Evolutionary conservation across 2,113 vertebrate genomes (phyloP).

Genomic region (Axis porcinus): DNA sequence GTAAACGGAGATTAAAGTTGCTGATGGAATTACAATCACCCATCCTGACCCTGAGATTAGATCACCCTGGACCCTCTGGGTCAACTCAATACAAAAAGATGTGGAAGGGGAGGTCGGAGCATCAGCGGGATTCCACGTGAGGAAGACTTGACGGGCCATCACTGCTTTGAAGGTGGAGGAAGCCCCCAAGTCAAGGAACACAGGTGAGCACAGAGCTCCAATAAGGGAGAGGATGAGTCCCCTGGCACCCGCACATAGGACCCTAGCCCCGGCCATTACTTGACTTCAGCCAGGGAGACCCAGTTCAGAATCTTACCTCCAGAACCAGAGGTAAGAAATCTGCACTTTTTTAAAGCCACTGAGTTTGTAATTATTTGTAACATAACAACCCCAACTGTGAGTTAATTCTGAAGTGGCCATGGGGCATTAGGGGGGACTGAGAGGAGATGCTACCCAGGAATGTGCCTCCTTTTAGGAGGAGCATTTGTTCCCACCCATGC

Average conservation of each 20-base stretch:
- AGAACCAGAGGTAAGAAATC: not conserved
- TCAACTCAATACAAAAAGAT: rapidly evolving
- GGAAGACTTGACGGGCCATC: not conserved
- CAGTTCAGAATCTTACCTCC: not conserved
- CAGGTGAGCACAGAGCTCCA: not conserved
- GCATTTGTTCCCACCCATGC: rapidly evolving
- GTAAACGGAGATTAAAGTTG: not conserved
- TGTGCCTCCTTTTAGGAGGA: not conserved
- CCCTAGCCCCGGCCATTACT: too few relatives aligned
- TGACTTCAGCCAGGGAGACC: not conserved
- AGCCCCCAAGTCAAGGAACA: not conserved
- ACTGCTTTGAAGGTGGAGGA: too few relatives aligned
- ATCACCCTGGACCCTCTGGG: not conserved
- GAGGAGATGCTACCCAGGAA: not conserved
- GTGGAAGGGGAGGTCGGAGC: not conserved
- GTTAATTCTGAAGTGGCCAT: not conserved
- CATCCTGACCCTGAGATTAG: not conserved
- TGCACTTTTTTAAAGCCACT: not conserved
- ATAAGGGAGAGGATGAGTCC: not conserved
- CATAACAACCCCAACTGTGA: not conserved
- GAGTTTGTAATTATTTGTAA: not conserved
- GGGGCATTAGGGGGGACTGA: not conserved
- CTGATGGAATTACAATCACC: not conserved
- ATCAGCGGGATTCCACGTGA: not conserved
- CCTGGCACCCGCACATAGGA: not conserved